phyloP scores from a whole-genome alignment of 1,140 invertebrate genomes.

The Druon quercuslanigerum region DNA sequence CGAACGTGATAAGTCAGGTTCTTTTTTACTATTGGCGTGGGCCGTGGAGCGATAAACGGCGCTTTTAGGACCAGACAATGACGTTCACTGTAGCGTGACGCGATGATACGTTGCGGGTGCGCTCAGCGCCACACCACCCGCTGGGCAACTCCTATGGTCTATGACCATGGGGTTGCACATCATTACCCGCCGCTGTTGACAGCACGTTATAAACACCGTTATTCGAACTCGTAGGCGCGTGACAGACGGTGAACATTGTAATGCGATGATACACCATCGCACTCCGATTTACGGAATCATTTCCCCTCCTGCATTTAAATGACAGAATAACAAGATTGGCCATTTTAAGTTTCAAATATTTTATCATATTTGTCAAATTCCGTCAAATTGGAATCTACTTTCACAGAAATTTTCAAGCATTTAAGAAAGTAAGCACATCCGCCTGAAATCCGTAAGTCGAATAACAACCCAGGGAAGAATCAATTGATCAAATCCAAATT shows the following conservation, averaged over 20 bases:
- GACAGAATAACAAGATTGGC: too few relatives aligned
- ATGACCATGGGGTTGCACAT: conserved; percentile 63
- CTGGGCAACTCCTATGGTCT: conserved; percentile 55
- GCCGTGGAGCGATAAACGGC: conserved; percentile 67
- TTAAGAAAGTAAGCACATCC: too few relatives aligned
- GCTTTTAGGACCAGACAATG: conserved; percentile 66
- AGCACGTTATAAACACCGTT: conserved; percentile 69
- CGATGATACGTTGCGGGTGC: conserved; percentile 67
- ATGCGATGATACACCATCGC: conserved; percentile 59
- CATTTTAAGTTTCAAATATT: too few relatives aligned
- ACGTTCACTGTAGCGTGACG: conserved; percentile 71
- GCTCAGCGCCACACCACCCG: conserved; percentile 58
- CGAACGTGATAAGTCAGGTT: conserved; percentile 40
- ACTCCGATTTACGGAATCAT: too few relatives aligned
- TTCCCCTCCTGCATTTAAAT: too few relatives aligned
- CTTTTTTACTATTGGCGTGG: conserved; percentile 46
- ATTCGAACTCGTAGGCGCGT: conserved; percentile 65
- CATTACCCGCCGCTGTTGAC: conserved; percentile 70
- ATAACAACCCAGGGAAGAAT: too few relatives aligned
- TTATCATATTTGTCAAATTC: too few relatives aligned
- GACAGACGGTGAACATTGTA: conserved; percentile 63
- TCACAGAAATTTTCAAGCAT: too few relatives aligned
- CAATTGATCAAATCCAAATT: too few relatives aligned
- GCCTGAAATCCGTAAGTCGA: too few relatives aligned
- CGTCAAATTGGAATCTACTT: too few relatives aligned